These are phyloP conservation scores for Mnemiopsis leidyi DNA, from an alignment of 37 sponge, comb jelly and placozoan species.

Conservation along the genomic window DNA sequence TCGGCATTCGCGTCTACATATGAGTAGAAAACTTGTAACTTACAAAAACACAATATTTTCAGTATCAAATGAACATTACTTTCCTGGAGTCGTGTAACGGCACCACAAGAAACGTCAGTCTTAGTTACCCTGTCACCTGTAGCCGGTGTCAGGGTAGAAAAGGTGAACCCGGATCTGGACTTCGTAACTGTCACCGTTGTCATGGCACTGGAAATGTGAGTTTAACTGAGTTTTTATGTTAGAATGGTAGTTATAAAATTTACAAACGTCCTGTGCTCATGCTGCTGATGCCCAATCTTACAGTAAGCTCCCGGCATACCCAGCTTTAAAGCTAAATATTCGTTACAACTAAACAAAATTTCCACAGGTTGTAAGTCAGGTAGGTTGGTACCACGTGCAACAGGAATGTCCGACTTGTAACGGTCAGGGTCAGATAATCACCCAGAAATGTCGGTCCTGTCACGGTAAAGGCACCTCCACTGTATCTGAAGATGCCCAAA, in stretches of 20 bases:
- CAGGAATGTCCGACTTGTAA: conserved; percentile 53
- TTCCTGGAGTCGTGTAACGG: conserved; percentile 52
- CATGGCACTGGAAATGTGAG: conserved; percentile 43
- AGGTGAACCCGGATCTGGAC: conserved; percentile 47
- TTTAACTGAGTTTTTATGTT: no score
- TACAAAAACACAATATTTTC: neutral
- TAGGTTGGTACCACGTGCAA: conserved; percentile 65
- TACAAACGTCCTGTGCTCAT: no score
- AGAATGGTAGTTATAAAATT: no score
- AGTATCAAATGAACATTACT: conserved; percentile 46
- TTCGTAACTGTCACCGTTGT: conserved; percentile 52
- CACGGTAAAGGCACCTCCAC: conserved; percentile 31
- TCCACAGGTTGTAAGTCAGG: conserved; percentile 52
- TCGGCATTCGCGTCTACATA: neutral
- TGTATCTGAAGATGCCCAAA: conserved; percentile 48
- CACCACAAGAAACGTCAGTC: neutral
- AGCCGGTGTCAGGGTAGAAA: conserved; percentile 44
- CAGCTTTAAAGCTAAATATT: no score
- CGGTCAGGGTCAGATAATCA: conserved; percentile 62
- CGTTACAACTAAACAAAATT: neutral
- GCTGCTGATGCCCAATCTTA: no score
- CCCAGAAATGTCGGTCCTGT: conserved; percentile 44
- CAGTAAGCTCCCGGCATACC: no score
- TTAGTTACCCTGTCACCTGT: conserved; percentile 39
- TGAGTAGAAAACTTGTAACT: neutral